Evolutionary conservation across 2,113 vertebrate species (phyloP), one percentile per base, ranked within the genome.

Genomic region (Ptilorrhoa leucosticta): DNA sequence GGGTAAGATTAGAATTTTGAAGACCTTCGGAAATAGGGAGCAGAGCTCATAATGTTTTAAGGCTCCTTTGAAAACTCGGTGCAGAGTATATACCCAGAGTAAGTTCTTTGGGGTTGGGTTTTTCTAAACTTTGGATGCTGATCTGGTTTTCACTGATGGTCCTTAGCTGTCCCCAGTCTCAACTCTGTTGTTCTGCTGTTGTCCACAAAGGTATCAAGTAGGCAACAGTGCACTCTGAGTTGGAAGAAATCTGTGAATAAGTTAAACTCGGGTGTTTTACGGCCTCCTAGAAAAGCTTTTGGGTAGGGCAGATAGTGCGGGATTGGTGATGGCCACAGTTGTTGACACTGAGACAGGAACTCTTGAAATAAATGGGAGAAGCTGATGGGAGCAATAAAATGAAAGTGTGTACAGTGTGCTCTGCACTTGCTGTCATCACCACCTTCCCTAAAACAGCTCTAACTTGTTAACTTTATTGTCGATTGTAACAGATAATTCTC

Each of bases 101-200:
- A 5, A 75, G 6, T 28, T 31, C 3, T 71, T 65, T 18, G 33
- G 6, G 1, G 2, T 7, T 47, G n/a, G 2, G 0, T 19, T 22
- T 56, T 53, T 13, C 35, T 19, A 33, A 82, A 17, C 5, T 58
- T 65, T 45, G 56, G 13, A 8, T 70, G 10, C 35, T 48, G 16
- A 10, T 69, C 40, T 92, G 30, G 7, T 18, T 79, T 79, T 75
- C 37, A 23, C 17, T 31, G 13, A 1, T 42, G 61, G 20, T 64
- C 10, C 15, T 54, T 64, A 9, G 6, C 7, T 79, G 39, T 48
- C 16, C 18, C 19, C 5, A 20, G 22, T 16, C 26, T 50, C 40
- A 22, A 9, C 11, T 47, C 63, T 81, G 0, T 35, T 20, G 13
- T n/a, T 56, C 30, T 63, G 19, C 45, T 71, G 10, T 15, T 76